Evolutionary conservation across 2,797 vertebrate species (phyloP).

Genomic region (Falco concolor): DNA sequence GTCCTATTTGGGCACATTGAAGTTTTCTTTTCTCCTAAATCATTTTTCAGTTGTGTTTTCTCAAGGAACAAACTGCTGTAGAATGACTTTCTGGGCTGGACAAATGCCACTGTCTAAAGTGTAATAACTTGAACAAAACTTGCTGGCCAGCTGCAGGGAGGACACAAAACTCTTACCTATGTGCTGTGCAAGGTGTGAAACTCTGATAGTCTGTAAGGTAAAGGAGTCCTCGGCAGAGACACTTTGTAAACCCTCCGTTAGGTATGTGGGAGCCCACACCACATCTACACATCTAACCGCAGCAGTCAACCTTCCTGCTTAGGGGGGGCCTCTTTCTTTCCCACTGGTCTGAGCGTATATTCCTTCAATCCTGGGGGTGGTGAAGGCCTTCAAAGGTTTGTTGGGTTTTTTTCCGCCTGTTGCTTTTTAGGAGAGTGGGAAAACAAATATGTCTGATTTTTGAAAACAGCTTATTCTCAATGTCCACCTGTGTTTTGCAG

Average conservation of each 20-base stretch:
- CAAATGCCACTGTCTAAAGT: neutral
- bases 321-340: neutral
- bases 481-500: neutral
- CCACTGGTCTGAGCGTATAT: neutral
- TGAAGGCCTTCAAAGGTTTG: neutral
- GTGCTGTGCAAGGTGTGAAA: neutral
- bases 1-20: neutral
- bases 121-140: neutral
- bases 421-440: neutral
- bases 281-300: neutral
- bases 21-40: neutral
- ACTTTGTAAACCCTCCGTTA: neutral
- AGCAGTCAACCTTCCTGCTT: neutral
- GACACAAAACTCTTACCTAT: neutral
- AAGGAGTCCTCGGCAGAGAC: neutral
- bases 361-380: neutral
- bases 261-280: neutral
- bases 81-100: neutral
- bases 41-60: neutral
- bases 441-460: neutral
- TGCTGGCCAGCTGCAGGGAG: neutral
- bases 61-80: neutral
- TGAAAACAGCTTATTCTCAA: neutral
- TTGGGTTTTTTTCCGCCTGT: neutral
- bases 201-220: accelerated